Evolutionary conservation across 2,888 invertebrate species (phyloP).

Genomic region (Teinopalpus imperialis): DNA sequence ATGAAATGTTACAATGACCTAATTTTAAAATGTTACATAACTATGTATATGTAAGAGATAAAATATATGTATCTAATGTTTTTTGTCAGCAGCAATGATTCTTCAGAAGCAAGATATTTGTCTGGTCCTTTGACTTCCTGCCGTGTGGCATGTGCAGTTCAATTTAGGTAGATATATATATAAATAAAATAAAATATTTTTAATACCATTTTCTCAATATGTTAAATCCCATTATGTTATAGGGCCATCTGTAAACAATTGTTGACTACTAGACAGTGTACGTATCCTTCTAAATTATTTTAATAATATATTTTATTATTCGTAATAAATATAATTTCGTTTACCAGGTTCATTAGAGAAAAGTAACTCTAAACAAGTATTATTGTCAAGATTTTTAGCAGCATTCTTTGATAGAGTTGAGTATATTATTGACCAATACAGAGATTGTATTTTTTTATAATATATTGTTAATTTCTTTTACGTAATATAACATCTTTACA

Average conservation of each 20-base stretch:
- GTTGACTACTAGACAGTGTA: conserved; percentile 45
- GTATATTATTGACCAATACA: conserved; percentile 25
- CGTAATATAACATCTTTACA: conserved; percentile 40
- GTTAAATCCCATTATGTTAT: conserved; percentile 40
- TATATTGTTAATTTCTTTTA: not conserved
- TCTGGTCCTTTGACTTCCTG: conserved; percentile 58
- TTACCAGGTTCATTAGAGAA: conserved; percentile 45
- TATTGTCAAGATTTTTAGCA: conserved; percentile 61
- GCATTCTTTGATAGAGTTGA: conserved; percentile 71
- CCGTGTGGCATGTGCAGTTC: conserved; percentile 61
- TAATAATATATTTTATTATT: not conserved
- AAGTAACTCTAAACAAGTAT: conserved; percentile 44
- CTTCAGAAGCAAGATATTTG: conserved; percentile 51
- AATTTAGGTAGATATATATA: conserved; percentile 50
- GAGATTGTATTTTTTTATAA: not conserved
- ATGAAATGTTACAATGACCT: no score
- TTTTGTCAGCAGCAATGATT: conserved; percentile 46
- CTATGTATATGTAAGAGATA: no score
- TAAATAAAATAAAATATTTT: no score
- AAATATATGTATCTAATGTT: no score
- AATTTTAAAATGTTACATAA: no score
- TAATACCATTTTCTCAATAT: no score
- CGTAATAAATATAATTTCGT: not conserved
- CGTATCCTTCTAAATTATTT: conserved; percentile 5
- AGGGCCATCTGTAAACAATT: conserved; percentile 62